Evolutionary conservation across 2,113 vertebrate species (phyloP).

Genomic region (Vulpes lagopus): DNA sequence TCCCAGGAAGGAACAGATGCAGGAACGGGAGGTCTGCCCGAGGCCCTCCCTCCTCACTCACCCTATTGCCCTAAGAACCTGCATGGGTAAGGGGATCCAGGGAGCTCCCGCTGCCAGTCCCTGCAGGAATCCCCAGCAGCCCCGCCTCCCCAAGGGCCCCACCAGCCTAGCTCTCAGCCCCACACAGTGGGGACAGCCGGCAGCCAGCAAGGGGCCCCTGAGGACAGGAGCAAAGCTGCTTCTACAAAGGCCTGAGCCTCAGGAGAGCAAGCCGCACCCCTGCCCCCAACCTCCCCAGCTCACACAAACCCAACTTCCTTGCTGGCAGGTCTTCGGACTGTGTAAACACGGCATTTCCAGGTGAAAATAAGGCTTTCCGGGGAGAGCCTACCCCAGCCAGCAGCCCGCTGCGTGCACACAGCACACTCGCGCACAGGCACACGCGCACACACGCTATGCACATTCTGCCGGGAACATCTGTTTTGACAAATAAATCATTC

Average conservation of each 20-base stretch:
- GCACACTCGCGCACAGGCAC: not conserved
- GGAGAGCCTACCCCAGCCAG: not conserved
- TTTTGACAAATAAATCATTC: slow-evolving; percentile 36
- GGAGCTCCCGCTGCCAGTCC: not conserved
- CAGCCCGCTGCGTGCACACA: not conserved
- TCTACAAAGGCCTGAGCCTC: not conserved
- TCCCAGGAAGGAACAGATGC: not conserved
- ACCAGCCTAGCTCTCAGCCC: not conserved
- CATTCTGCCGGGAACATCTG: not conserved
- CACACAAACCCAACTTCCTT: not conserved
- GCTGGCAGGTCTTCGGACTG: not conserved
- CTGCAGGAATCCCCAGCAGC: not conserved
- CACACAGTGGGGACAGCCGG: not conserved
- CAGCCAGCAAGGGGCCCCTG: not conserved
- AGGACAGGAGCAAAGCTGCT: not conserved
- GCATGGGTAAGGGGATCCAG: not conserved
- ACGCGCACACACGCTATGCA: not conserved
- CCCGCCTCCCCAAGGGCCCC: not conserved
- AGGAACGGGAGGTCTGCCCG: not conserved
- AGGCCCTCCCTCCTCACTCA: not conserved
- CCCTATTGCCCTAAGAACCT: not conserved
- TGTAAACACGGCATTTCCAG: not conserved
- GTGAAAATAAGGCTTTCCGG: not conserved
- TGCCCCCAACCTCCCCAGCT: not conserved
- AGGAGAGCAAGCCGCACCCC: not conserved